Percentiles rank a stretch among this genome's conserved stretches.
Evolutionary conservation across 2,888 invertebrate genomes (phyloP).

Genomic region (Bruchidius siliquastri): DNA sequence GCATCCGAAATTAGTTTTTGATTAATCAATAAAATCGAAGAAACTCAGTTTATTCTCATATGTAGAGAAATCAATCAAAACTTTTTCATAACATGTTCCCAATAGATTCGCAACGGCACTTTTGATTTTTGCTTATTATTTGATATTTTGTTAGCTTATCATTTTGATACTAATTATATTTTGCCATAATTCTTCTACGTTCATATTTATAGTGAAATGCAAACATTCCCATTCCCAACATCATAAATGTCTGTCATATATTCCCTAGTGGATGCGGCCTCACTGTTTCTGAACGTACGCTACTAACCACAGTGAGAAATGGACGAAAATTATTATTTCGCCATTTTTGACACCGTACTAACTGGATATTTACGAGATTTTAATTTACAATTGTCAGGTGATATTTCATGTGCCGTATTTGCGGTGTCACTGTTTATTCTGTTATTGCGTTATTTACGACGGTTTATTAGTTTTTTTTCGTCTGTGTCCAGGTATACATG

Average conservation of each 20-base stretch:
- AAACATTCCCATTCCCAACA: not conserved
- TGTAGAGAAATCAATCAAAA: too few relatives aligned
- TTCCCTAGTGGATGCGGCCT: not conserved
- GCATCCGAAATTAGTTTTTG: too few relatives aligned
- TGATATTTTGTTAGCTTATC: too few relatives aligned
- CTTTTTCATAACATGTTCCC: too few relatives aligned
- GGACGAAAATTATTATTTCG: not conserved
- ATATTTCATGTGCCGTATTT: not conserved
- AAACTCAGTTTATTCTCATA: too few relatives aligned
- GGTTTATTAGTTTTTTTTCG: not conserved
- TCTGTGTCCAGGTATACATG: not conserved
- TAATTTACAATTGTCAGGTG: not conserved
- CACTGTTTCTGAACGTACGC: not conserved
- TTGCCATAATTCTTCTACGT: too few relatives aligned
- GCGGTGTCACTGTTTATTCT: not conserved
- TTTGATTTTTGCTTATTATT: too few relatives aligned
- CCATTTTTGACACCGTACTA: not conserved
- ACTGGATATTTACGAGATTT: not conserved
- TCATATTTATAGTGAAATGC: not conserved
- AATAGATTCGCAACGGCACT: too few relatives aligned
- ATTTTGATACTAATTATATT: too few relatives aligned
- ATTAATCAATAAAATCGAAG: too few relatives aligned
- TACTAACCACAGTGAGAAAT: not conserved
- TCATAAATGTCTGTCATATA: not conserved
- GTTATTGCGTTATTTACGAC: not conserved